Conservation (phyloP, 2,797 vertebrate species). For the Spheniscus humboldti region DNA sequence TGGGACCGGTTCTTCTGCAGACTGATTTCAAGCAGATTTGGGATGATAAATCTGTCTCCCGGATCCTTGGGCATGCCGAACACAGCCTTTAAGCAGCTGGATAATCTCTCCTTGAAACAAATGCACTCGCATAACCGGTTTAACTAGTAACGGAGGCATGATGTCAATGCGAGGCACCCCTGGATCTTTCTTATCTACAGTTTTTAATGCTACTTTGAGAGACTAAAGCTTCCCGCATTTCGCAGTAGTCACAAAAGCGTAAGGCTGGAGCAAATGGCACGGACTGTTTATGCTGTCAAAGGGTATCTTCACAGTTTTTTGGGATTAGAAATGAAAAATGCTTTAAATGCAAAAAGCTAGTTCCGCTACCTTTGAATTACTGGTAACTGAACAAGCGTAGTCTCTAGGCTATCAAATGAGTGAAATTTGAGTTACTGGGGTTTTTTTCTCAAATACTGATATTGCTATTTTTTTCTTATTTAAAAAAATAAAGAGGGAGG, state of each 20-base stretch:
- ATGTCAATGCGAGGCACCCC: background rate
- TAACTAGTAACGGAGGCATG: background rate
- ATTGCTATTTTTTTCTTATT: background rate
- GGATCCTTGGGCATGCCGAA: background rate
- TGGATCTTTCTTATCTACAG: background rate
- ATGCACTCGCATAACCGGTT: background rate
- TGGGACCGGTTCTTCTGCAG: background rate
- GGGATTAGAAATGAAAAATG: background rate
- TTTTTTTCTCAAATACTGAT: background rate
- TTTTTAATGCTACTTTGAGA: background rate
- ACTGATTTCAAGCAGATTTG: background rate
- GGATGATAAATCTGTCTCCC: background rate
- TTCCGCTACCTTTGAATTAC: background rate
- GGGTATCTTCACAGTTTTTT: background rate
- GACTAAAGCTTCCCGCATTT: background rate
- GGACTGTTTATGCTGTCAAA: background rate
- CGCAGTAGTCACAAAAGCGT: background rate
- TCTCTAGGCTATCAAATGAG: background rate
- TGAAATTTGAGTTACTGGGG: background rate
- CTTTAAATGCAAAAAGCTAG: background rate
- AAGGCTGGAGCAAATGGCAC: accelerated
- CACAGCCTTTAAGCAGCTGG: background rate
- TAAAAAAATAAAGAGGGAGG: background rate
- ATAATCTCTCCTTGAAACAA: background rate
- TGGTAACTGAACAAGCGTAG: background rate